Evolutionary conservation across 2,888 invertebrate genomes (phyloP), one percentile per base, ranked within the genome.

Genomic region (Synanthedon vespiformis): DNA sequence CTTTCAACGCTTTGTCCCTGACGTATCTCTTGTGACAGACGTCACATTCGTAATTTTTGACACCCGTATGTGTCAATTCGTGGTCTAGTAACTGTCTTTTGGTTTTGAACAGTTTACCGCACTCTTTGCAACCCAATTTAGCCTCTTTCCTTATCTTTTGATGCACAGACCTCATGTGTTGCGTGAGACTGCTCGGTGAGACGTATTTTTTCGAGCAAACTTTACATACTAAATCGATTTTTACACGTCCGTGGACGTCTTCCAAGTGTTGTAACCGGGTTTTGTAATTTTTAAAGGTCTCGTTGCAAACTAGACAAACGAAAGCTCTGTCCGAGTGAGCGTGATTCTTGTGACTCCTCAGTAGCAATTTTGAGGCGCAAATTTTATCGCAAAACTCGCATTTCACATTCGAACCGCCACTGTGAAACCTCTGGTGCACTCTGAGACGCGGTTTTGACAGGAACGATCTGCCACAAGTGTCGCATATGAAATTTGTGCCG

Each of bases 41-140:
- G 55, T 87, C 83, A 56, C 89, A 89, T 51, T 88, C 84, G 53
- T 84, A 89, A 40, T 88, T 89, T 61, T 88, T 81, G 40, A 84
- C 86, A 0, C 87, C 88, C 0, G 87, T 83, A 57, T 89, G 90
- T 52, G 88, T 89, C 1, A 88, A 76, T 49, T 86, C 81, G 63
- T 90, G 90, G 55, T 88, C 88, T 40, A 88, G 88, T 27, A 90
- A 67, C 56, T 89, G 89, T 51, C 88, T 87, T 51, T 89, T 89
- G 0, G 86, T 84, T 55, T 88, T 89, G 58, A 89, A 90, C 61
- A 88, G 87, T 74, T 87, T 88, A 0, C 84, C 80, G 50, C 90
- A 90, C 2, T 82, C 73, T 0, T 79, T 67, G 58, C 89, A 90
- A 0, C 85, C 68, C 55, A 88, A 88, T 41, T 83, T 89, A 54